Evolutionary conservation across 2,888 invertebrate genomes (phyloP).

Genomic region (Trichopoda pennipes): DNA sequence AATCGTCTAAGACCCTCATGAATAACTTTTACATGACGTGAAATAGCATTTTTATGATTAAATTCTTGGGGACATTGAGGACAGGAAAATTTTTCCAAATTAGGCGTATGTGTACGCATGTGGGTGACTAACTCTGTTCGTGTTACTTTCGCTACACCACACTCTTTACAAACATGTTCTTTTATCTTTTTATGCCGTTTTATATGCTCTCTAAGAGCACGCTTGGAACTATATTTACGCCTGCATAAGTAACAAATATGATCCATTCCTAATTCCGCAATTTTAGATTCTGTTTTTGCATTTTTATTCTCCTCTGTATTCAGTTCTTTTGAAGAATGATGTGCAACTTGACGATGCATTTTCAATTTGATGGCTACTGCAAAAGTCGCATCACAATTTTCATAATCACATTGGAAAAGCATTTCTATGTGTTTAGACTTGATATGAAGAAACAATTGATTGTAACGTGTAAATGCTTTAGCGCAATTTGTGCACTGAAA

Average conservation of each 20-base stretch:
- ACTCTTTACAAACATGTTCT: slow-evolving; percentile 76
- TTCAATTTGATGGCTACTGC: slow-evolving; percentile 56
- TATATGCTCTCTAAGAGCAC: slow-evolving; percentile 76
- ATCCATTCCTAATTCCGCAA: slow-evolving; percentile 48
- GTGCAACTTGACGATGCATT: slow-evolving; percentile 59
- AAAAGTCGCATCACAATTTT: slow-evolving; percentile 66
- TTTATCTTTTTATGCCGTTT: slow-evolving; percentile 77
- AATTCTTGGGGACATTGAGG: slow-evolving; percentile 77
- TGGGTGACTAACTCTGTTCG: slow-evolving; percentile 76
- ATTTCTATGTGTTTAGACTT: slow-evolving; percentile 71
- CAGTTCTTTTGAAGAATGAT: slow-evolving; percentile 10
- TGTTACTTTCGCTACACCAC: slow-evolving; percentile 78
- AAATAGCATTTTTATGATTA: slow-evolving; percentile 77
- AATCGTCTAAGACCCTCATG: slow-evolving; percentile 77
- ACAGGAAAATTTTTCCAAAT: slow-evolving; percentile 77
- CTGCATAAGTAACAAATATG: slow-evolving; percentile 74
- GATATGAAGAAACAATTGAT: slow-evolving; percentile 74
- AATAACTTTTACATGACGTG: slow-evolving; percentile 74
- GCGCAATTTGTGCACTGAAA: slow-evolving; percentile 75
- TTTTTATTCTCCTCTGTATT: slow-evolving; percentile 22
- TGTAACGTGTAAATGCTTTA: slow-evolving; percentile 75
- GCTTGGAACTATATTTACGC: slow-evolving; percentile 76
- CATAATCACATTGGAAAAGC: slow-evolving; percentile 58
- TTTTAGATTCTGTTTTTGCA: slow-evolving; percentile 34
- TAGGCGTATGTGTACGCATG: slow-evolving; percentile 77